Evolutionary conservation across 2,888 invertebrate species (phyloP).

Genomic region (Toxonevra muliebris): DNA sequence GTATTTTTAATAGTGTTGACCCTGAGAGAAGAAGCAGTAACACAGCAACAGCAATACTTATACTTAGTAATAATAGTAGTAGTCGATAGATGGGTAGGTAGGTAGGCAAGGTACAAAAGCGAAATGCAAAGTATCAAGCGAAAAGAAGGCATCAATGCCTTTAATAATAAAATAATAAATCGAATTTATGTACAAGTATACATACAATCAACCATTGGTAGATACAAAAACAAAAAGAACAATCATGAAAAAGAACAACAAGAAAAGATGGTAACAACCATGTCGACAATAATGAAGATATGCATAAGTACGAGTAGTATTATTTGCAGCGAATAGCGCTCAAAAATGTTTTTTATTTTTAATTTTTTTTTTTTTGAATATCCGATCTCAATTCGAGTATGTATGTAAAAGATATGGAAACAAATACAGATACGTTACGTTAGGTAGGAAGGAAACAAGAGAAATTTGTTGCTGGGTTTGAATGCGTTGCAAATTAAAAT

Average conservation of each 20-base stretch:
- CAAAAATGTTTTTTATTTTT: not conserved
- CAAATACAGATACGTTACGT: not conserved
- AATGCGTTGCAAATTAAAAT: constrained; percentile 49
- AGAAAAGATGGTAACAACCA: not conserved
- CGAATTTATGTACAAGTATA: too few species aligned
- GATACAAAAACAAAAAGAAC: too few species aligned
- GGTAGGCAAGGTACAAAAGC: too few species aligned
- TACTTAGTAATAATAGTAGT: too few species aligned
- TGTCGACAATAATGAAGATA: not conserved
- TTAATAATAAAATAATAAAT: too few species aligned
- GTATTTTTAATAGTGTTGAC: constrained; percentile 16
- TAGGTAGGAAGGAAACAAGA: not conserved
- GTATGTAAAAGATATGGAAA: not conserved
- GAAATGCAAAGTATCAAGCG: too few species aligned
- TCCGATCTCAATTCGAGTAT: not conserved
- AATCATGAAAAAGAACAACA: constrained; percentile 13
- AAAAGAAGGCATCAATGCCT: too few species aligned
- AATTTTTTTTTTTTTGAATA: too few species aligned
- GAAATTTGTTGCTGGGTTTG: constrained; percentile 34
- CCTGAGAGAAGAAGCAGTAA: constrained; percentile 15
- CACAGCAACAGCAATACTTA: too few species aligned
- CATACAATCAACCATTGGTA: too few species aligned
- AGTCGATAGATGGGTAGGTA: too few species aligned
- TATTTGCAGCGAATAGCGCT: not conserved
- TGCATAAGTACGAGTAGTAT: constrained; percentile 2